Evolutionary conservation across 2,888 invertebrate genomes (phyloP).

Genomic region (Drosophila bunnanda): DNA sequence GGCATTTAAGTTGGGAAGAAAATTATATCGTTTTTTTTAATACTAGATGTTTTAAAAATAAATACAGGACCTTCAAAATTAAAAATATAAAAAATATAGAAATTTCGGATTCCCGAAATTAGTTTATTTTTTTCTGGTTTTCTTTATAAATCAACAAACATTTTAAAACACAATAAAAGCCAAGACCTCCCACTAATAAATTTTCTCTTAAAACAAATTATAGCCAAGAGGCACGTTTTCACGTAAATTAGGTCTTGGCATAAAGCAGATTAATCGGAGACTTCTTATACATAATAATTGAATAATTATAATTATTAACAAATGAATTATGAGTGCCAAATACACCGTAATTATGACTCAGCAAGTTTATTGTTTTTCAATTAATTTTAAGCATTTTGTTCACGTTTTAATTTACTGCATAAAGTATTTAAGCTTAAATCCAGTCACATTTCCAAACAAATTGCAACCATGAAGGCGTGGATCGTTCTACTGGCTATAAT

Average conservation of each 20-base stretch:
- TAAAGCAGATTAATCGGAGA: background rate
- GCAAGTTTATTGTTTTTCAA: background rate
- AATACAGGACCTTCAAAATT: background rate
- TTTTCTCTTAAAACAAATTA: background rate
- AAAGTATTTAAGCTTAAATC: background rate
- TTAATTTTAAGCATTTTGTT: background rate
- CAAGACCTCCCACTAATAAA: background rate
- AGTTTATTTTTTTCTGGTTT: no score
- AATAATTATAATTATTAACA: background rate
- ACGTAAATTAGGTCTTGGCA: conserved; percentile 1
- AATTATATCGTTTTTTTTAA: background rate
- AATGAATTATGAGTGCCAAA: background rate
- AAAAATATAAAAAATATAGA: background rate
- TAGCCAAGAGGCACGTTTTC: background rate
- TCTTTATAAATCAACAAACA: background rate
- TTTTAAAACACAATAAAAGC: background rate
- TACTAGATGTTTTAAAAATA: background rate
- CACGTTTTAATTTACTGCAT: background rate
- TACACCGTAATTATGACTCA: background rate
- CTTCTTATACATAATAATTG: background rate
- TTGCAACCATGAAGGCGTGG: conserved; percentile 10
- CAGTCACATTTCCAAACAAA: conserved; percentile 3
- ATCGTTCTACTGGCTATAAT: conserved; percentile 4
- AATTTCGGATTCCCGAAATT: no score
- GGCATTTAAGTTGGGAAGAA: background rate